Percentiles rank a stretch among this genome's conserved stretches.
These are phyloP conservation scores for Protula sp. DNA, from an alignment of 2,888 invertebrate genomes.

Conservation along the genomic window DNA sequence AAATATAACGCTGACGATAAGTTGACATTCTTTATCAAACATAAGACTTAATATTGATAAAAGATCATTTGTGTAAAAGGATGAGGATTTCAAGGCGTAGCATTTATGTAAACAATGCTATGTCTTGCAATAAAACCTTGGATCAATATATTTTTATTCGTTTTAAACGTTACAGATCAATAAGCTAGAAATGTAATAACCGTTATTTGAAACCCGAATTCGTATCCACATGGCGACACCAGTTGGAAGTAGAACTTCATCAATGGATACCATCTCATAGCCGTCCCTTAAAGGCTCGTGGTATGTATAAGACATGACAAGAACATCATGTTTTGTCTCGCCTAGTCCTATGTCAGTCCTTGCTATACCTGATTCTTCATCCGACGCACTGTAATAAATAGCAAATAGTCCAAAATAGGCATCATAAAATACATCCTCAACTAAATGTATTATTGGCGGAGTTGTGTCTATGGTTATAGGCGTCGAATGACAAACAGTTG, in stretches of 20 bases:
- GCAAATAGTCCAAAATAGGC: not conserved
- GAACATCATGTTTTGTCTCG: not conserved
- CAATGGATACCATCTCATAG: not conserved
- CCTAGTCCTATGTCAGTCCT: not conserved
- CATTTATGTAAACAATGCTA: too few relatives aligned
- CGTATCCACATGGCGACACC: not conserved
- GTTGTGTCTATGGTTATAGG: not conserved
- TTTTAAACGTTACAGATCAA: too few relatives aligned
- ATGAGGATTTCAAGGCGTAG: too few relatives aligned
- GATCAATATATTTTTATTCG: too few relatives aligned
- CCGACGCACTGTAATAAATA: not conserved
- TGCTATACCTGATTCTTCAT: not conserved
- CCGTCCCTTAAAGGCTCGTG: not conserved
- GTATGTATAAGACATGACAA: not conserved
- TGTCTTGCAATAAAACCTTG: too few relatives aligned
- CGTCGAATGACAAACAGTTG: not conserved
- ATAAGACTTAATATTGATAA: too few relatives aligned
- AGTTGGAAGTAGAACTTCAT: not conserved
- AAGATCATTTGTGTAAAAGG: too few relatives aligned
- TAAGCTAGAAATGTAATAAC: too few relatives aligned
- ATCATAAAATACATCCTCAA: constrained; percentile 1
- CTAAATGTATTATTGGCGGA: not conserved
- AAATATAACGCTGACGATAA: too few relatives aligned
- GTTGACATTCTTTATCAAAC: too few relatives aligned
- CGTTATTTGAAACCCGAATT: not conserved